Evolutionary conservation across 1,140 invertebrate genomes (phyloP), one percentile per base, ranked within the genome.

Genomic region (Scaptomyza pallida): DNA sequence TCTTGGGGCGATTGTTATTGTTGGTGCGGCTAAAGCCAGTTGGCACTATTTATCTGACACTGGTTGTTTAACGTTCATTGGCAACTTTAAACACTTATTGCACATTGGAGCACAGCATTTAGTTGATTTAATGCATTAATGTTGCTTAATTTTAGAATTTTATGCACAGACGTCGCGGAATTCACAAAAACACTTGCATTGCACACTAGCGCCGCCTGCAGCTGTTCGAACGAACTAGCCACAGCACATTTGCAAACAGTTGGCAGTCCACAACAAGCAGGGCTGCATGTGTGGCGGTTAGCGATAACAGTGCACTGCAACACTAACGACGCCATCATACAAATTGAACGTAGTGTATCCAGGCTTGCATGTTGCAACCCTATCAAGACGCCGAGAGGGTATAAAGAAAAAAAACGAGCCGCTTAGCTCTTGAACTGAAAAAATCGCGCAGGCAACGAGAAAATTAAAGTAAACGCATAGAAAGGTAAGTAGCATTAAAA

Each of bases 91-190:
- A n/a, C 60, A 63, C 69, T 76, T 72, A 68, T 88, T 59, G 57
- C 61, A 71, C 75, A 70, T 82, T 43, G 16, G 51, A 21, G 12
- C 19, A 64, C 54, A 41, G 19, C 48, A 68, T 19, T 61, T 59
- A 17, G 15, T 55, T 15, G 16, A 19, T 64, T 55, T 37, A 26
- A 41, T 21, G 54, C 54, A 59, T 52, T 44, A 35, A 71, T 68
- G 26, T 51, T 45, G 43, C 23, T 52, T 61, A 72, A 68, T 72
- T 78, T 78, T 62, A 63, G 50, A 75, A 72, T 69, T 72, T 75
- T 75, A 70, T 70, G 72, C 78, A 81, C 78, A 81, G 78, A 81
- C 78, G 78, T 81, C 78, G 67, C 75, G 68, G 64, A 72, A 72
- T 68, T 72, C 65, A 70, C 59, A 61, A 70, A 60, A 63, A 74